Conservation (phyloP, 2,797 vertebrate species). For the Liasis olivaceus region DNA sequence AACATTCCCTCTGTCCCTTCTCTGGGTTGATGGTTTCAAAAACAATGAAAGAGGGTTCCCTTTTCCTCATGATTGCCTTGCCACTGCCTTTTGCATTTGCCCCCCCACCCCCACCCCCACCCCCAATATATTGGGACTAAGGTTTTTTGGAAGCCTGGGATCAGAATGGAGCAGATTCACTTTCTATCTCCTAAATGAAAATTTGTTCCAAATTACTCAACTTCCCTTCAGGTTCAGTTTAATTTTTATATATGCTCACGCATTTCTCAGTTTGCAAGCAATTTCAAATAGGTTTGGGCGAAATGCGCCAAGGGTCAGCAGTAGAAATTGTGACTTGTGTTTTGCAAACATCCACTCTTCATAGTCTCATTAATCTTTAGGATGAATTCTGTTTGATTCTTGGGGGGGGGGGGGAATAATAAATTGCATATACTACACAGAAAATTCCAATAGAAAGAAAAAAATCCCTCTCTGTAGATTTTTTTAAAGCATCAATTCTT, state of each 20-base stretch:
- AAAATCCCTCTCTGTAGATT: neutral
- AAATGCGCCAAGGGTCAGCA: neutral
- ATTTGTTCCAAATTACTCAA: neutral
- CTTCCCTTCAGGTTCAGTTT: neutral
- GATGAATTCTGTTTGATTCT: neutral
- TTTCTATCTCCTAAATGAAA: neutral
- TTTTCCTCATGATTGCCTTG: neutral
- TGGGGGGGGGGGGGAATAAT: neutral
- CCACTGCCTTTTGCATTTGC: neutral
- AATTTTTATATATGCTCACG: neutral
- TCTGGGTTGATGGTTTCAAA: neutral
- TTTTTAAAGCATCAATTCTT: constrained; percentile 47
- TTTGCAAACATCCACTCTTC: neutral
- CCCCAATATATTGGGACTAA: no score
- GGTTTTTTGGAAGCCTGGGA: neutral
- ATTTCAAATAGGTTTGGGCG: neutral
- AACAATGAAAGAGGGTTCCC: neutral
- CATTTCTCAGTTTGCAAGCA: neutral
- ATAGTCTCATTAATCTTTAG: neutral
- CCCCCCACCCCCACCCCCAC: no score
- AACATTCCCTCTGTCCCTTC: neutral
- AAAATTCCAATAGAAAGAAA: constrained; percentile 23
- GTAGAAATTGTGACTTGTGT: neutral
- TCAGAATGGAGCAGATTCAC: neutral
- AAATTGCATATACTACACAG: neutral